Evolutionary conservation across 2,888 invertebrate genomes (phyloP).

Genomic region (Caenorhabditis sp.): DNA sequence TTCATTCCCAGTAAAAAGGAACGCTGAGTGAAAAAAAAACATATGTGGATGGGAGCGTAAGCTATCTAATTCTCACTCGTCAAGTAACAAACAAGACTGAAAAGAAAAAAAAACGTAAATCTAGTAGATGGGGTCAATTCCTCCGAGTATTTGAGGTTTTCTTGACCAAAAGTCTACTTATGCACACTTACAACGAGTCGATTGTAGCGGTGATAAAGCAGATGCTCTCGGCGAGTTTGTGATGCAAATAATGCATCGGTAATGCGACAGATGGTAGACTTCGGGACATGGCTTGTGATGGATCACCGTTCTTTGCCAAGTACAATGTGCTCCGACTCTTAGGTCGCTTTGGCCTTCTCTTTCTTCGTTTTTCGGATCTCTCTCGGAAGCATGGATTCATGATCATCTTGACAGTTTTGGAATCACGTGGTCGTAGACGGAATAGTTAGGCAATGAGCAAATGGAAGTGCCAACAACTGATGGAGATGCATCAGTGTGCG

Average conservation of each 20-base stretch:
- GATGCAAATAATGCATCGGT: slow-evolving; percentile 65
- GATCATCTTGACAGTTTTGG: slow-evolving; percentile 22
- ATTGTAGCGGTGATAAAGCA: slow-evolving; percentile 62
- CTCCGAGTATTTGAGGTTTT: not conserved
- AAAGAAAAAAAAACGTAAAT: not conserved
- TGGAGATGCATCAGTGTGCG: slow-evolving; percentile 39
- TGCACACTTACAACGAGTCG: slow-evolving; percentile 60
- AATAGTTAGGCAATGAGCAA: not conserved
- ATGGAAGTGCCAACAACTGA: slow-evolving; percentile 44
- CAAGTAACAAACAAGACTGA: not conserved
- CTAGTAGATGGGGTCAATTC: not conserved
- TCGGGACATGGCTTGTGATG: slow-evolving; percentile 46
- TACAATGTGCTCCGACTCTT: slow-evolving; percentile 50
- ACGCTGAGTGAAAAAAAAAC: too few relatives aligned
- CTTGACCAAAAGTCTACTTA: not conserved
- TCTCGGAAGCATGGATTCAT: slow-evolving; percentile 58
- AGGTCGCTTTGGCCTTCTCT: slow-evolving; percentile 25
- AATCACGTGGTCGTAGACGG: not conserved
- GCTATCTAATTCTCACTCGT: not conserved
- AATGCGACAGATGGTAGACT: slow-evolving; percentile 62
- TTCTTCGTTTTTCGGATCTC: slow-evolving; percentile 33
- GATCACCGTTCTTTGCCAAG: slow-evolving; percentile 38
- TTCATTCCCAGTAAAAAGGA: too few relatives aligned
- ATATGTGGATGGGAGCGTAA: not conserved
- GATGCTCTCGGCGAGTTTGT: slow-evolving; percentile 63